Evolutionary conservation across 1,140 invertebrate species (phyloP), one percentile per base, ranked within the genome.

Genomic region (Sycobia sp.): DNA sequence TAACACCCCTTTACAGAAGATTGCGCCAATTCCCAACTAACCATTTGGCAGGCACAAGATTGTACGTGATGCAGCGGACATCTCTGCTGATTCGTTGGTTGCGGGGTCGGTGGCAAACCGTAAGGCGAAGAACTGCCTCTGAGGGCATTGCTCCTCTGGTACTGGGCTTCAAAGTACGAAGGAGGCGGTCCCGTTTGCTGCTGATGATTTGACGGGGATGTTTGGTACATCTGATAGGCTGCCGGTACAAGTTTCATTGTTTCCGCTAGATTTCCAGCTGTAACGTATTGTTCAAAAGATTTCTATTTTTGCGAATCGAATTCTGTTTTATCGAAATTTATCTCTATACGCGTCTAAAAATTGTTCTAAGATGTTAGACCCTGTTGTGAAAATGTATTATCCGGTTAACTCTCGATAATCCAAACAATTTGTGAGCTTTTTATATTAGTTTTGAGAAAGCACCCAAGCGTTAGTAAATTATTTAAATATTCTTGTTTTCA

Each of bases 241-340:
- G n/a, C n/a, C 78, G 63, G 57, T 1, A 60, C 83, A 16, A 95
- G 83, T 76, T 94, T 94, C 89, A 96, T 93, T 51, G 90, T 88
- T 72, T 94, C 90, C 41, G 92, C 91, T 47, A 96, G 85, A 69
- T 86, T 89, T 55, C 93, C 92, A 25, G 93, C 93, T 75, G 16
- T 5, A 34, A 5, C 0, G n/a, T n/a, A n/a, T n/a, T 51, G 11
- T 7, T 32, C 29, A 32, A 32, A 32, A 7, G 29, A 32, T 4
- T 7, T 32, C 29, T n/a, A n/a, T n/a, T n/a, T n/a, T n/a, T n/a
- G n/a, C n/a, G n/a, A n/a, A n/a, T n/a, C n/a, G n/a, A n/a, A n/a
- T n/a, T n/a, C n/a, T n/a, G n/a, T n/a, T n/a, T n/a, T n/a, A n/a
- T n/a, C n/a, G n/a, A n/a, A n/a, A n/a, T n/a, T n/a, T n/a, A n/a